phyloP scores from a whole-genome alignment of 2,113 vertebrate genomes.

The Prinia subflava region DNA sequence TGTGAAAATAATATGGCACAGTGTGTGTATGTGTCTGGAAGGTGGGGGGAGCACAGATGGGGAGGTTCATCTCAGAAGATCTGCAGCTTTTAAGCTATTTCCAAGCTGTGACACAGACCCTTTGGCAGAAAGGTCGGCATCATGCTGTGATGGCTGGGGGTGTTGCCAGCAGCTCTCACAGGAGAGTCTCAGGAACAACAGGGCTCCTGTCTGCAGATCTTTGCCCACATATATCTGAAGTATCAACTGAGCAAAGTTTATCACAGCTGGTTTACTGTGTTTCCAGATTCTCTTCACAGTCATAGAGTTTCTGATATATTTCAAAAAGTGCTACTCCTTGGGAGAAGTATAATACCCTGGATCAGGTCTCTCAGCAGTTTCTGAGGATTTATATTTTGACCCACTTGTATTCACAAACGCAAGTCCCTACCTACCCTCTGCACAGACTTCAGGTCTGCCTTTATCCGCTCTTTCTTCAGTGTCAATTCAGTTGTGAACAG shows the following conservation, averaged over 20 bases:
- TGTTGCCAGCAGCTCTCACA: constrained; percentile 1
- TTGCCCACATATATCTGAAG: background rate
- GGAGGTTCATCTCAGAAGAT: background rate
- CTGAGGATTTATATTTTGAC: constrained; percentile 26
- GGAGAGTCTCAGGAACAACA: background rate
- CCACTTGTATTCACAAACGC: background rate
- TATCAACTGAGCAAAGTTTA: background rate
- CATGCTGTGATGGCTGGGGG: background rate
- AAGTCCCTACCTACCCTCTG: background rate
- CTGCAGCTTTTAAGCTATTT: background rate
- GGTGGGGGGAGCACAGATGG: background rate
- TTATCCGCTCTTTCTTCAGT: constrained; percentile 24
- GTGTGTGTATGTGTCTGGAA: background rate
- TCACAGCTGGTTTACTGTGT: constrained; percentile 14
- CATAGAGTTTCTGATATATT: background rate
- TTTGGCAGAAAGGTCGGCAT: background rate
- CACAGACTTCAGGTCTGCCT: constrained; percentile 27
- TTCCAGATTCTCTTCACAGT: constrained; percentile 18
- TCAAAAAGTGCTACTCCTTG: constrained; percentile 10
- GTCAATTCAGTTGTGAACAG: constrained; percentile 25
- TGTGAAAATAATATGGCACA: background rate
- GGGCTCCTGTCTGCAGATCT: background rate
- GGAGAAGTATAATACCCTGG: background rate
- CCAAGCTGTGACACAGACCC: background rate
- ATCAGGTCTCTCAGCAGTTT: background rate